Base-by-base conservation (phyloP, 2,888 invertebrate genomes). In the Theristus sp. region DNA sequence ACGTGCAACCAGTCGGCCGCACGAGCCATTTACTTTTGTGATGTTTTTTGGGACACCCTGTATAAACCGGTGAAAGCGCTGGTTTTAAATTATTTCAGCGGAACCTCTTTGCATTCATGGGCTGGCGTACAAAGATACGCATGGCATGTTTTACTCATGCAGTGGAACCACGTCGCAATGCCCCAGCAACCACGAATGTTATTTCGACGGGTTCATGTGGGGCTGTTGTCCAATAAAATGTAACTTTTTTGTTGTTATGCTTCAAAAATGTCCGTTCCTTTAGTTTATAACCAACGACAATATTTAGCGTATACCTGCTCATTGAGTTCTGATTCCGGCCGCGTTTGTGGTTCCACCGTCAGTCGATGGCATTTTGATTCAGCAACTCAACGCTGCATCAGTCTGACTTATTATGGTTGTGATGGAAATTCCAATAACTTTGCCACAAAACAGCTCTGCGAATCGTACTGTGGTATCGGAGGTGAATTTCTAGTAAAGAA, bases 351-450 rank as follows among this genome's bases (percentile, higher is more conserved):
- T 56, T 68, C 70, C 56, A 69, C 69, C 0, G 67, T 68, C 28
- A 6, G 3, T 24, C 70, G 70, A 63, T 66, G 70, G 59, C 66
- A 47, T 26, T 63, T 46, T 54, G 52, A 62, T 27, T 52, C 56
- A 10, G 17, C 58, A n/a, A 60, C 24, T 1, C 67, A 26, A 54
- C 62, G 60, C 27, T 67, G 67, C 56, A 63, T 65, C 25, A 65
- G 61, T 26, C 67, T 69, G 57, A 65, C 69, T 57, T 73, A 73
- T 65, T 68, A 68, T 58, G 72, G 71, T 25, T 71, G 71, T 57
- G 70, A 70, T 62, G 69, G 69, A 26, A 71, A 71, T 64, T 66
- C 67, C 31, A 72, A 72, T 65, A 71, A 70, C 64, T 72, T 73
- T 59, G 68, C 70, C 31, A 68, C 66, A 20, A 64, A 69, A 10